Evolutionary conservation across 2,888 invertebrate species (phyloP).

Genomic region (Acrobasis suavella): DNA sequence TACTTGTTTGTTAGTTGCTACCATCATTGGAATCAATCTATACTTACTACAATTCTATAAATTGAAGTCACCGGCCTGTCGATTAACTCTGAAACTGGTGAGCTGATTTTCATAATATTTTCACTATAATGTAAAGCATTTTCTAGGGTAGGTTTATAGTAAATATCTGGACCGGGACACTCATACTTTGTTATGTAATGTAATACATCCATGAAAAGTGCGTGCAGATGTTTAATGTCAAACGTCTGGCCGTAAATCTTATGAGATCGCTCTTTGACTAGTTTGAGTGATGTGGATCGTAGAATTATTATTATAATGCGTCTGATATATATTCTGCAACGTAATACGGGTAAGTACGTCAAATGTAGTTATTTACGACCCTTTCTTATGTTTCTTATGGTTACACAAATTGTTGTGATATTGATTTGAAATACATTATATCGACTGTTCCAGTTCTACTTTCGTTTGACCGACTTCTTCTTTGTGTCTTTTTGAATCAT

Average conservation of each 20-base stretch:
- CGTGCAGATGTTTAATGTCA: conserved; percentile 6
- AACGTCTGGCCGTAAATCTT: conserved; percentile 6
- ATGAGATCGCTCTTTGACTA: conserved; percentile 7
- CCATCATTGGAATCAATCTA: not conserved
- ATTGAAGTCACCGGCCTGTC: not conserved
- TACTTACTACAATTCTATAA: not conserved
- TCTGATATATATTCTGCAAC: not conserved
- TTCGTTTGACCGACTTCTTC: no score
- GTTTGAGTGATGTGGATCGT: conserved; percentile 9
- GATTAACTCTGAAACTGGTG: not conserved
- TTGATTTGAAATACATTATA: no score
- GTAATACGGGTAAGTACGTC: not conserved
- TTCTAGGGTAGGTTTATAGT: no score
- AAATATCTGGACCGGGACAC: not conserved
- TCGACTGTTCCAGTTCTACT: no score
- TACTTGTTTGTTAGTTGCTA: no score
- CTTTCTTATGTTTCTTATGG: no score
- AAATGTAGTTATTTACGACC: no score
- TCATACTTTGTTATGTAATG: not conserved
- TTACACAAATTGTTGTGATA: no score
- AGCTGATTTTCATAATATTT: not conserved
- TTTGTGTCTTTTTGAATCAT: no score
- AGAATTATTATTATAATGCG: conserved; percentile 6
- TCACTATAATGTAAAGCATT: no score
- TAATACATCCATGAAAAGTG: conserved; percentile 2